phyloP scores from a whole-genome alignment of 2,888 invertebrate species.

The Girardia tigrina region DNA sequence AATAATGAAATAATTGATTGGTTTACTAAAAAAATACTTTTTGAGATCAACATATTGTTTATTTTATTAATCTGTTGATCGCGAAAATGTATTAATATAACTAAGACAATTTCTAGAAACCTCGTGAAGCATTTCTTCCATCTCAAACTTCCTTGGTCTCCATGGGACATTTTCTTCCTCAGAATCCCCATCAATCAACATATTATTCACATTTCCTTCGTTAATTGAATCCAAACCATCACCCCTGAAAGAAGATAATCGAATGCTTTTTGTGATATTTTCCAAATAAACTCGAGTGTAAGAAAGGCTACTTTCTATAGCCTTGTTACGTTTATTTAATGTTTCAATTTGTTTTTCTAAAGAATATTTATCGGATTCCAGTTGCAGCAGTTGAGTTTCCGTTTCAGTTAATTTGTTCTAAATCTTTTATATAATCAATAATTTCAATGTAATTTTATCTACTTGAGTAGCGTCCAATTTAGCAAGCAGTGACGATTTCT shows the following conservation, averaged over 20 bases:
- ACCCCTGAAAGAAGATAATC: neutral
- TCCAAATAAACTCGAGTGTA: neutral
- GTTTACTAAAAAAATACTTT: no score
- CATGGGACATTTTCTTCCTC: slow-evolving; percentile 2
- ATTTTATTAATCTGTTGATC: no score
- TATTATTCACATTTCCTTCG: neutral
- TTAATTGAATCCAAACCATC: neutral
- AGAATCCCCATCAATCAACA: neutral
- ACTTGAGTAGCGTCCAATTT: slow-evolving; percentile 42
- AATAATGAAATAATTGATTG: no score
- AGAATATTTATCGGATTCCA: neutral
- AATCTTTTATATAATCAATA: neutral
- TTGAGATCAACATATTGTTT: no score
- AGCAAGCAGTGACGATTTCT: slow-evolving; percentile 40
- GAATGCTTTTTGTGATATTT: slow-evolving; percentile 13
- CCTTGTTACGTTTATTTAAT: slow-evolving; percentile 1
- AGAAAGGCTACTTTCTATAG: neutral
- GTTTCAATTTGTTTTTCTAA: slow-evolving; percentile 7
- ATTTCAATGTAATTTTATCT: neutral
- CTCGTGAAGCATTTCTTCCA: slow-evolving; percentile 12
- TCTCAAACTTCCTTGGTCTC: neutral
- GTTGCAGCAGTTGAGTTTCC: neutral
- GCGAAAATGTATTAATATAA: no score
- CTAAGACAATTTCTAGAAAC: no score
- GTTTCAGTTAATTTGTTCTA: neutral